phyloP scores from a whole-genome alignment of 1,140 invertebrate genomes.

The Eueides isabella region DNA sequence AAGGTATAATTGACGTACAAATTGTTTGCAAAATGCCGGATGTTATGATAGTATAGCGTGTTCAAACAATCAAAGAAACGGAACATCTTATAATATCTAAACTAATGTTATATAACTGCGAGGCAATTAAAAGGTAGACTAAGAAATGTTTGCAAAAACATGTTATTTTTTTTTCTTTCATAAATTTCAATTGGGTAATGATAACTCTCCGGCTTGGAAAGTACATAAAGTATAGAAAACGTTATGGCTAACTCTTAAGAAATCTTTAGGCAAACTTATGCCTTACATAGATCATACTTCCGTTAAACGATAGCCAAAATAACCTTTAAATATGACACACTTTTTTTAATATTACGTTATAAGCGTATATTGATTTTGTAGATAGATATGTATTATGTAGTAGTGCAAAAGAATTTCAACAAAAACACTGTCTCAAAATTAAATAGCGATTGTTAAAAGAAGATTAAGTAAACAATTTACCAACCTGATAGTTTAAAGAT shows the following conservation, averaged over 20 bases:
- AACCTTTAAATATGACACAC: constrained; percentile 11
- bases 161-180: no score
- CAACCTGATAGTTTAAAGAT: no score
- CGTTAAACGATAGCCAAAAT: constrained; percentile 1
- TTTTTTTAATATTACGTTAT: constrained; percentile 4
- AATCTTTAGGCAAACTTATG: background rate
- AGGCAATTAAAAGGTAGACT: background rate
- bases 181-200: no score
- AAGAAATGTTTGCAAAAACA: background rate
- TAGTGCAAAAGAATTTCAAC: background rate
- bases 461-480: no score
- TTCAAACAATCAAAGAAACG: background rate
- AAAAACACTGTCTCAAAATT: no score
- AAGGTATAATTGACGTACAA: no score
- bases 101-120: background rate
- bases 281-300: background rate
- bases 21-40: background rate
- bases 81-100: background rate
- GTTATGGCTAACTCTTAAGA: background rate
- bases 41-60: background rate
- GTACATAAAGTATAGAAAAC: no score
- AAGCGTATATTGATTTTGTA: background rate
- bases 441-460: no score
- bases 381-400: background rate
- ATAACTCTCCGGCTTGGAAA: no score